Evolutionary conservation across 2,888 invertebrate species (phyloP).

Genomic region (Amorpha juglandis): DNA sequence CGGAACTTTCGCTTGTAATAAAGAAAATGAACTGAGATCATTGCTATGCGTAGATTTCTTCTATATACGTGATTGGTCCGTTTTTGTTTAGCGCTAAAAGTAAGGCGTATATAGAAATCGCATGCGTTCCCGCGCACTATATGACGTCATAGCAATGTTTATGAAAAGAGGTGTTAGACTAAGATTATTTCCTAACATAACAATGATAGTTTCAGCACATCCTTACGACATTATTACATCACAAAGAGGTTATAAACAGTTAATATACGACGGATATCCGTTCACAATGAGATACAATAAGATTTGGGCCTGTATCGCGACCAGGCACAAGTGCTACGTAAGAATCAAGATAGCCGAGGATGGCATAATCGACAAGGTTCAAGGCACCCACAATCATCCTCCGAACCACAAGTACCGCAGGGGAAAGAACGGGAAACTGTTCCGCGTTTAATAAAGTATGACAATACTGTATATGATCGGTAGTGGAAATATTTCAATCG

Average conservation of each 20-base stretch:
- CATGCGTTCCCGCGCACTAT: too few species aligned
- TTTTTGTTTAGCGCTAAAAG: too few species aligned
- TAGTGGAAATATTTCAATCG: too few species aligned
- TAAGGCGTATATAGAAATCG: too few species aligned
- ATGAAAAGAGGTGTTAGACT: too few species aligned
- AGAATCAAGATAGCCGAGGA: slow-evolving; percentile 39
- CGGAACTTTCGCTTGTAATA: too few species aligned
- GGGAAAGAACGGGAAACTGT: slow-evolving; percentile 1
- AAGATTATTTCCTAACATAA: not conserved
- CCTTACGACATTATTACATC: slow-evolving; percentile 18
- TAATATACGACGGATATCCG: slow-evolving; percentile 23
- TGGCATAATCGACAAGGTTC: slow-evolving; percentile 32
- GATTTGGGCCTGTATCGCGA: slow-evolving; percentile 14
- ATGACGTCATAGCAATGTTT: too few species aligned
- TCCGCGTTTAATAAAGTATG: not conserved
- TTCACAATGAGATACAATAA: slow-evolving; percentile 1
- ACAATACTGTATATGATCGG: not conserved
- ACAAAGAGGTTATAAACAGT: slow-evolving; percentile 12
- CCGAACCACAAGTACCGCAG: slow-evolving; percentile 20
- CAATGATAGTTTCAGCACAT: slow-evolving; percentile 12
- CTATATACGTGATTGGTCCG: too few species aligned
- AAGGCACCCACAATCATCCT: slow-evolving; percentile 44
- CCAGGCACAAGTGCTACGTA: slow-evolving; percentile 42
- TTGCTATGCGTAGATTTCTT: too few species aligned
- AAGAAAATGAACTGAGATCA: too few species aligned